phyloP scores from a whole-genome alignment of 2,113 vertebrate genomes.

The Salvelinus fontinalis region DNA sequence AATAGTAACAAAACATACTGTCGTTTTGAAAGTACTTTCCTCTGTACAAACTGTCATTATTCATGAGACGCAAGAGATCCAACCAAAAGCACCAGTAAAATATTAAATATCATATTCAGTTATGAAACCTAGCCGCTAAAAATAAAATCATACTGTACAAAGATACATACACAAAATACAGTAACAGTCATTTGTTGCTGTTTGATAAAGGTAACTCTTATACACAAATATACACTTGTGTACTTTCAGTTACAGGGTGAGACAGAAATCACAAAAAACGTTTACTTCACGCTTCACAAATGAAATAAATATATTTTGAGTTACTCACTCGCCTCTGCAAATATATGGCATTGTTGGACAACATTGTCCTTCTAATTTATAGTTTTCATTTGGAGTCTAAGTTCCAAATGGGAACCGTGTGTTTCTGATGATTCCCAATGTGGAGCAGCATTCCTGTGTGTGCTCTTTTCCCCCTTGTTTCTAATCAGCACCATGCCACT shows the following conservation, averaged over 20 bases:
- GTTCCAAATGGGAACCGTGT: conserved; percentile 58
- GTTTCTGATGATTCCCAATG: conserved; percentile 57
- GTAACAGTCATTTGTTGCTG: conserved; percentile 72
- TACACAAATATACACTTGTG: conserved; percentile 86
- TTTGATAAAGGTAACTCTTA: conserved; percentile 79
- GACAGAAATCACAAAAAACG: conserved; percentile 60
- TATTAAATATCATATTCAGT: conserved; percentile 66
- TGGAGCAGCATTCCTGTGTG: conserved; percentile 61
- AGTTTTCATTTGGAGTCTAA: conserved; percentile 50
- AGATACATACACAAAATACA: conserved; percentile 79
- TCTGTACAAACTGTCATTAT: conserved; percentile 66
- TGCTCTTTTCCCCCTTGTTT: conserved; percentile 30
- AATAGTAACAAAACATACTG: conserved; percentile 35
- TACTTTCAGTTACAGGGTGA: conserved; percentile 69
- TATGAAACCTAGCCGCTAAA: conserved; percentile 51
- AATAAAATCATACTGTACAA: conserved; percentile 79
- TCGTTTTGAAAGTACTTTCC: conserved; percentile 61
- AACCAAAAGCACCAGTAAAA: conserved; percentile 68
- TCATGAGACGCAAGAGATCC: conserved; percentile 49
- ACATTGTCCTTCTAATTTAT: conserved; percentile 53
- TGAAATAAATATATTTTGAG: conserved; percentile 70
- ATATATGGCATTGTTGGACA: conserved; percentile 59
- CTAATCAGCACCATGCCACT: conserved; percentile 68
- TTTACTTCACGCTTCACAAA: conserved; percentile 65
- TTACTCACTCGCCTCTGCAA: conserved; percentile 45